phyloP scores from a whole-genome alignment of 2,797 vertebrate genomes.

The Aphelocoma californica region DNA sequence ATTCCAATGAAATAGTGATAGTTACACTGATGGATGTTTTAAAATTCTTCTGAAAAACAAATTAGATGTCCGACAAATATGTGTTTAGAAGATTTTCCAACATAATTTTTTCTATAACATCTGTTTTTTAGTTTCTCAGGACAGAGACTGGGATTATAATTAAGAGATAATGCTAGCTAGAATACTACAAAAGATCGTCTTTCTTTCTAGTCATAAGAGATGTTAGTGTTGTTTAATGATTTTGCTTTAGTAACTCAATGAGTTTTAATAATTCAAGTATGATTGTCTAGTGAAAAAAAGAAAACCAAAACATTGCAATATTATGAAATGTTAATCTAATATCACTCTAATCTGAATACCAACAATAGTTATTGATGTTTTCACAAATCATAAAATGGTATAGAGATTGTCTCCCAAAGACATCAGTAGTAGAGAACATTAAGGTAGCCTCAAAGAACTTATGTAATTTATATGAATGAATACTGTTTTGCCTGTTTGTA shows the following conservation, averaged over 20 bases:
- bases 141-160: background rate
- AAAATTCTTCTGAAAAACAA: background rate
- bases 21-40: background rate
- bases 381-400: background rate
- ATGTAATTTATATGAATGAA: background rate
- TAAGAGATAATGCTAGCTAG: background rate
- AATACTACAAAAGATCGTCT: background rate
- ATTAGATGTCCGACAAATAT: accelerated
- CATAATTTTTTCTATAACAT: background rate
- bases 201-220: background rate
- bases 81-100: background rate
- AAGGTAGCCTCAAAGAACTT: background rate
- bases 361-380: background rate
- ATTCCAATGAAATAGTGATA: background rate
- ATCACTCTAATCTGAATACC: background rate
- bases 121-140: background rate
- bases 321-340: background rate
- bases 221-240: background rate
- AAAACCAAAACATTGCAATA: background rate
- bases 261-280: background rate
- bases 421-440: background rate
- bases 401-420: background rate
- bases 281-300: background rate
- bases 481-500: background rate
- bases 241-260: background rate